Evolutionary conservation across 2,888 invertebrate genomes (phyloP).

Genomic region (Xestoiulus laeticollis): DNA sequence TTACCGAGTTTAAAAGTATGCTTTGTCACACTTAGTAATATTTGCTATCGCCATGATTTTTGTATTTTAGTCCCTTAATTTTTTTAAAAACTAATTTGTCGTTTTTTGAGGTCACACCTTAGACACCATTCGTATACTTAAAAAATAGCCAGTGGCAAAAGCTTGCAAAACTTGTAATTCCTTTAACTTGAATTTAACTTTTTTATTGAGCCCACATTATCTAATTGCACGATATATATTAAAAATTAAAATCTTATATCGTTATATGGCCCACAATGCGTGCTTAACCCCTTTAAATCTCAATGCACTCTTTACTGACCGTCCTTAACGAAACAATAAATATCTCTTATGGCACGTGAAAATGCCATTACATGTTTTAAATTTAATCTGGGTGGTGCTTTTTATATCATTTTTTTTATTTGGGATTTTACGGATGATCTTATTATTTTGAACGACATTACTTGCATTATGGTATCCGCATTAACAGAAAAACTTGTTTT

Average conservation of each 20-base stretch:
- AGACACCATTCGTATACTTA: neutral
- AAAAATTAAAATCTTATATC: neutral
- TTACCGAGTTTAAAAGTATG: too few species aligned
- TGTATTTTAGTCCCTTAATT: neutral
- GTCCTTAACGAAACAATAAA: neutral
- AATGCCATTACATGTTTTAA: neutral
- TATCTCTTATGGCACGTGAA: neutral
- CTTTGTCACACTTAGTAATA: too few species aligned
- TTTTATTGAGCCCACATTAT: neutral
- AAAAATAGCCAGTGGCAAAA: neutral
- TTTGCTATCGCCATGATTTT: neutral
- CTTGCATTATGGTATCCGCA: neutral
- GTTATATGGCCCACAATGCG: neutral
- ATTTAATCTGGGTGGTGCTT: neutral
- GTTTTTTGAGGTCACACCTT: neutral
- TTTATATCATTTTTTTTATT: neutral
- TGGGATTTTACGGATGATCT: neutral
- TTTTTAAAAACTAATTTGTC: neutral
- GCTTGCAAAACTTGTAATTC: neutral
- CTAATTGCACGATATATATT: neutral
- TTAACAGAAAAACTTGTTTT: neutral
- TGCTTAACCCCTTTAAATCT: neutral
- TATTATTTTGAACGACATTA: neutral
- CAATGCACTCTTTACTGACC: neutral
- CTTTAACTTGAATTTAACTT: neutral